Base-by-base conservation (phyloP, 2,113 vertebrate species). In the Drymodes brunneopygia region DNA sequence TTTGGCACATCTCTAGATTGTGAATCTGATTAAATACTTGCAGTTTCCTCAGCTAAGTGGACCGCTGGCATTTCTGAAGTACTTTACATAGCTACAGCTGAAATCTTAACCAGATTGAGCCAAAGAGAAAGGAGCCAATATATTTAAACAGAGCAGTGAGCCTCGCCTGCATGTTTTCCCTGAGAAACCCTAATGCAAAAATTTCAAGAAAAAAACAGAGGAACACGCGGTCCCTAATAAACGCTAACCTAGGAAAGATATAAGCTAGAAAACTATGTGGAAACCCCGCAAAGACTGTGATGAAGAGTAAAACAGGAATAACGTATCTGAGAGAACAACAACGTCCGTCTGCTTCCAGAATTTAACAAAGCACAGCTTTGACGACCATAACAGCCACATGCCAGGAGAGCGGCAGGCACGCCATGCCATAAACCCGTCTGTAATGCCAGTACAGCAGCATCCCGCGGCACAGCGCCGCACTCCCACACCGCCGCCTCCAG, bases 401-500 rank as follows among this genome's bases (percentile, higher is more conserved):
- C 21, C 29, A 11, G 15, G 33, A 47, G 36, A 44, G 22, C 8
- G 3, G 45, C 15, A 38, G 15, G n/a, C 15, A 15, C 0, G 3
- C 9, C 44, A 10, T 3, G 17, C 15, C 15, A 6, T 0, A 9
- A 1, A 14, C 1, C 7, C 5, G 3, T 18, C 29, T 2, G 4
- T 1, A 44, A 25, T 1, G 6, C 8, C 42, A 6, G 3, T 0
- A 16, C 3, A 2, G 7, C 42, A 2, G 1, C 4, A 25, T 9
- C 11, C 4, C 3, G 4, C 18, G 0, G 7, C 29, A 36, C 9
- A 6, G 0, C 1, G 3, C 0, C 11, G 2, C 17, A 1, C 4
- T 2, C 25, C 2, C 27, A 27, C 0, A 0, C 17, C 17, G 4
- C 42, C 16, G 4, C 4, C 10, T 12, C 19, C 40, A 10, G 14